Base-by-base conservation (phyloP, 1,140 invertebrate genomes). In the Apolygus lucorum region DNA sequence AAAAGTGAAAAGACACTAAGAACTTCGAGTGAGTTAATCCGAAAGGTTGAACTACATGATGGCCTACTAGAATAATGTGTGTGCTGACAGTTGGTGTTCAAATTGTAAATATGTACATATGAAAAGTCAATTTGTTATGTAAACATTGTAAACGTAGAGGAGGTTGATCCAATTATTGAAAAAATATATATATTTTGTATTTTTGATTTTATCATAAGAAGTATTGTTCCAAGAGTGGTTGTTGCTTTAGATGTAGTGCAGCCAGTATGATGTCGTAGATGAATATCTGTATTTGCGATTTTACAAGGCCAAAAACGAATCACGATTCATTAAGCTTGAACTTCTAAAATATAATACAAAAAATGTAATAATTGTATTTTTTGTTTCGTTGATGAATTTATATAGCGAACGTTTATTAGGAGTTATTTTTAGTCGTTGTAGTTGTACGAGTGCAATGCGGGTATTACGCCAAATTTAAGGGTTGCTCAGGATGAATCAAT, bases 51-150 rank as follows among this genome's bases (percentile, higher is more conserved):
- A 26, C n/a, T 21, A 66, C 13, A 26, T 8, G 28, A 66, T 21
- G 64, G 64, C 64, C 64, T 66, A 66, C 26, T 66, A 66, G 27
- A 21, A 21, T 66, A 29, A 66, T n/a, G 14, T 66, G 13, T 28
- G 25, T 21, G 64, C 64, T 66, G 27, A 66, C 29, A 26, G 64
- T 25, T 34, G 27, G 64, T 29, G 29, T 66, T 66, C 28, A 29
- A 29, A 34, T 66, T 66, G 64, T 66, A 66, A 34, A 66, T 66
- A 66, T 66, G 64, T 66, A 66, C 28, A 66, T 66, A 66, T 66
- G n/a, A 34, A n/a, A 66, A 21, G 64, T 66, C 64, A 66, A 66
- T 66, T 66, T 29, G 64, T 66, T 63, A 42, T 66, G 17, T 21
- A 66, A 2, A 42, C n/a, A 66, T 25, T 63, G 34, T 49, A 49